A percentile compares a stretch with the other conserved stretches of the same genome.
phyloP scores from a whole-genome alignment of 1,140 invertebrate species.

The Polypedilum vanderplanki region DNA sequence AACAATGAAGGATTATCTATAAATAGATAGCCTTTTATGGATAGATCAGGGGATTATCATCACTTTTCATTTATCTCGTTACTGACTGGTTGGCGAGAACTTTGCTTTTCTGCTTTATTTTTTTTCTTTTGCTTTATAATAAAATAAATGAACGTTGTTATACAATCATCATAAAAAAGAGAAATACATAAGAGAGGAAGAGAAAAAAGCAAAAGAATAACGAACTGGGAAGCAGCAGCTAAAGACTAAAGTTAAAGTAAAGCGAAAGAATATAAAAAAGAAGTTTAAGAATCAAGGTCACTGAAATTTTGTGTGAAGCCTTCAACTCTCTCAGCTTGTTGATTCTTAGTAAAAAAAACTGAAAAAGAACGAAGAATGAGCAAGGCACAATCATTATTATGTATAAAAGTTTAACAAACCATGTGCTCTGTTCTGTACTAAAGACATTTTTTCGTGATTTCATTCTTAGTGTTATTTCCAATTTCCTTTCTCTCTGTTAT shows the following conservation, averaged over 20 bases:
- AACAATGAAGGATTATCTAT: conserved; percentile 16
- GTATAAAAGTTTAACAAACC: conserved; percentile 3
- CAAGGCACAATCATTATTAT: not conserved
- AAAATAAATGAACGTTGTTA: conserved; percentile 19
- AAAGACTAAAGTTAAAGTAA: not conserved
- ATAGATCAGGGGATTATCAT: conserved; percentile 17
- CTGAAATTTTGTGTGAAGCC: not conserved
- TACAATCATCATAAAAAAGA: not conserved
- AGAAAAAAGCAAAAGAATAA: not conserved
- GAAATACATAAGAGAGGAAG: not conserved
- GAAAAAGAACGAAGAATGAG: not conserved
- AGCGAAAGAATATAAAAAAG: not conserved
- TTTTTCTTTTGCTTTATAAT: not conserved
- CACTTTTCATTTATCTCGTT: conserved; percentile 16
- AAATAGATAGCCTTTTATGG: conserved; percentile 18
- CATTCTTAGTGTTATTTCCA: not conserved
- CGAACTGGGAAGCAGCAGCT: not conserved
- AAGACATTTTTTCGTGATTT: not conserved
- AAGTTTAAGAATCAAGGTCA: conserved; percentile 2
- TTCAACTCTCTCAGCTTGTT: conserved; percentile 17
- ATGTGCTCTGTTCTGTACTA: not conserved
- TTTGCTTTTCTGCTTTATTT: not conserved
- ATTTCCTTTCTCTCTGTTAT: not conserved
- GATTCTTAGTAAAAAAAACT: not conserved
- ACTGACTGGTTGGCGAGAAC: not conserved